phyloP scores from a whole-genome alignment of 2,888 invertebrate genomes.

The Xylota sylvarum region DNA sequence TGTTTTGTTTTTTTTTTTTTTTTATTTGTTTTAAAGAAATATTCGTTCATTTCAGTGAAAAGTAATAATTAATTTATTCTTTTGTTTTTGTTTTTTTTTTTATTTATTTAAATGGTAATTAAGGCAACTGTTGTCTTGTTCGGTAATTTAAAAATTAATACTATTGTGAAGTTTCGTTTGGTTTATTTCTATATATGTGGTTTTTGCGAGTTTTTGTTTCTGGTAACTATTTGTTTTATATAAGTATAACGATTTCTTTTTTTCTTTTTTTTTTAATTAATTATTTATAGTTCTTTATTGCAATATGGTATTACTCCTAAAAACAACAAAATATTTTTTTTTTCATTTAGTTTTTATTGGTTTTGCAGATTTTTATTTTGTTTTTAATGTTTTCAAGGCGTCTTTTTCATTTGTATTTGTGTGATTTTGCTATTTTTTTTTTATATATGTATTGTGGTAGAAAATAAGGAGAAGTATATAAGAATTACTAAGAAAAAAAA shows the following conservation, averaged over 20 bases:
- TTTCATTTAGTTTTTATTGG: conserved; percentile 69
- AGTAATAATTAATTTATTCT: conserved; percentile 67
- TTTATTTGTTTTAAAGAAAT: conserved; percentile 72
- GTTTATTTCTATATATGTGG: conserved; percentile 76
- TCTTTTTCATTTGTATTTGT: conserved; percentile 76
- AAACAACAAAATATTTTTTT: conserved; percentile 77
- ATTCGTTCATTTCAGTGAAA: conserved; percentile 74
- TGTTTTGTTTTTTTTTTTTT: conserved; percentile 34
- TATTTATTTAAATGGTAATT: conserved; percentile 75
- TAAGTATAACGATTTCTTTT: conserved; percentile 75
- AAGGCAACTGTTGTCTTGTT: conserved; percentile 77
- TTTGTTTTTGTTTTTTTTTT: conserved; percentile 34
- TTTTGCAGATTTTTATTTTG: conserved; percentile 69
- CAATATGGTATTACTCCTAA: conserved; percentile 74
- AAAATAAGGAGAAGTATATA: conserved; percentile 54
- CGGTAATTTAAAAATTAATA: conserved; percentile 76
- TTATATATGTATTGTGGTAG: conserved; percentile 71
- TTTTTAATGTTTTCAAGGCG: conserved; percentile 71
- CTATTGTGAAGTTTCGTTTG: conserved; percentile 76
- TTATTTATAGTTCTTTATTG: conserved; percentile 68
- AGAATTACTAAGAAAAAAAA: conserved; percentile 15
- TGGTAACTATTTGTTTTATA: conserved; percentile 72
- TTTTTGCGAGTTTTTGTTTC: conserved; percentile 76
- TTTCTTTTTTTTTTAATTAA: conserved; percentile 31
- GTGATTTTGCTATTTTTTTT: conserved; percentile 76